These are phyloP conservation scores for Phaethon lepturus DNA, from an alignment of 2,113 vertebrate species.

Conservation along the genomic window DNA sequence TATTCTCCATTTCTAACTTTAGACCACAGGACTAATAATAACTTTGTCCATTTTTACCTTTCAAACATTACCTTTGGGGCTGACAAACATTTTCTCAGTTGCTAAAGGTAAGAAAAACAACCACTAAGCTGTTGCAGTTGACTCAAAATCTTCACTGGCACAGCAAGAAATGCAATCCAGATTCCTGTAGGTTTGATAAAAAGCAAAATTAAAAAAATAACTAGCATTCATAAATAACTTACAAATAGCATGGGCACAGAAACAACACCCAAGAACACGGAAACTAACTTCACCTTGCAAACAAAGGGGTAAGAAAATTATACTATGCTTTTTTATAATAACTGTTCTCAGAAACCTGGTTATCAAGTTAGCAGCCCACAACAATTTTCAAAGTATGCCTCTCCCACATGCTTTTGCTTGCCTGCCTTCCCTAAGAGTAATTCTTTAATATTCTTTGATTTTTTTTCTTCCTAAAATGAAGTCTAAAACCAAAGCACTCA, in stretches of 20 bases:
- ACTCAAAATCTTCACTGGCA: neutral
- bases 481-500: neutral
- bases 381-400: neutral
- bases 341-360: neutral
- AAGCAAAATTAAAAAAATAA: neutral
- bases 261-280: rapidly evolving
- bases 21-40: neutral
- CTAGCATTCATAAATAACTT: neutral
- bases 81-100: neutral
- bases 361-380: neutral
- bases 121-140: neutral
- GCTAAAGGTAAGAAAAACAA: neutral
- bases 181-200: neutral
- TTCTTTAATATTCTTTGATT: neutral
- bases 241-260: neutral
- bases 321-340: neutral
- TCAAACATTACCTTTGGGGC: neutral
- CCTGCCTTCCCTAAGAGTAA: neutral
- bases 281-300: neutral
- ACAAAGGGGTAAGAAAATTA: neutral
- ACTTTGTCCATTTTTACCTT: neutral
- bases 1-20: neutral
- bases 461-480: neutral
- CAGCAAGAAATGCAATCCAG: neutral
- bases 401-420: neutral